Conservation (phyloP, 2,888 invertebrate species). For the Callyntrura guangdongensis region DNA sequence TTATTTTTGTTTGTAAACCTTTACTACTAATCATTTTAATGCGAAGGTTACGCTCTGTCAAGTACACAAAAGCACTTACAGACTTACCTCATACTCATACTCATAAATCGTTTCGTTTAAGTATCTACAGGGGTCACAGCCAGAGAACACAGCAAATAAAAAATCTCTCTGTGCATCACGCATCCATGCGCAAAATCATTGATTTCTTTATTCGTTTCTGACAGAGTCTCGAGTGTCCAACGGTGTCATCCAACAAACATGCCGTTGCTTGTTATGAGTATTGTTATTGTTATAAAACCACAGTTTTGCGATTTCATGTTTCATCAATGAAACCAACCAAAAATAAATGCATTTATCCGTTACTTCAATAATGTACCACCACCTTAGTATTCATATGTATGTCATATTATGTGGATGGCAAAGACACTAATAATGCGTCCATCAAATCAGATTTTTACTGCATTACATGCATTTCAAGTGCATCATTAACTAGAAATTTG, state of each 20-base stretch:
- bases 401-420: too few species aligned
- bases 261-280: not conserved
- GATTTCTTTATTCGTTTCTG: conserved; percentile 14
- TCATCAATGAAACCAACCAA: not conserved
- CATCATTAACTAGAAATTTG: too few species aligned
- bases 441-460: too few species aligned
- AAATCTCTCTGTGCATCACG: conserved; percentile 41
- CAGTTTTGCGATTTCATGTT: conserved; percentile 9
- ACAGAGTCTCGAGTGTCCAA: not conserved
- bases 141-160: conserved; percentile 22
- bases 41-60: conserved; percentile 47
- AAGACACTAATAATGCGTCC: too few species aligned
- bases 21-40: conserved; percentile 43
- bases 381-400: too few species aligned
- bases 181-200: conserved; percentile 65
- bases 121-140: conserved; percentile 26
- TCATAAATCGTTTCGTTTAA: conserved; percentile 9
- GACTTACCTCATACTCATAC: not conserved
- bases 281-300: conserved; percentile 1
- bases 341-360: not conserved
- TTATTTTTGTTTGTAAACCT: not conserved
- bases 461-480: too few species aligned
- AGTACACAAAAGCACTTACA: conserved; percentile 1
- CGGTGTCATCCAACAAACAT: not conserved
- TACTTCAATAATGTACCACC: too few species aligned